Percentiles rank a stretch among this genome's conserved stretches.
Conservation (phyloP, 2,113 vertebrate genomes). For the Xyrauchen texanus region DNA sequence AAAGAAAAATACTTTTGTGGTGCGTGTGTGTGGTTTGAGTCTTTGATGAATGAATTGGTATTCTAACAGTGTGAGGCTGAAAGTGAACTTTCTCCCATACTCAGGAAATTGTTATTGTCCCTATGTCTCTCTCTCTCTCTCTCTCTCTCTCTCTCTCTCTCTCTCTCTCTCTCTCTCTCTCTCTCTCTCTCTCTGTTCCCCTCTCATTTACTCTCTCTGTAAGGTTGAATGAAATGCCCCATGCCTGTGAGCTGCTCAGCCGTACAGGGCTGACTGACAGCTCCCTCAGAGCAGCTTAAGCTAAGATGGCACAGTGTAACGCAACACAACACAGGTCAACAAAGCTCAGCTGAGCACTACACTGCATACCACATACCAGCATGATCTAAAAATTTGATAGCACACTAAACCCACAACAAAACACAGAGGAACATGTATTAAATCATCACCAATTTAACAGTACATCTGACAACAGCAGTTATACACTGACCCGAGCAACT, state of each 20-base stretch:
- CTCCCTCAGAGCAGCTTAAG: slow-evolving; percentile 44
- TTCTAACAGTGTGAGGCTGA: slow-evolving; percentile 51
- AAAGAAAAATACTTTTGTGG: slow-evolving; percentile 21
- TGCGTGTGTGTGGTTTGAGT: slow-evolving; percentile 15
- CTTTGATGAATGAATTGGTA: slow-evolving; percentile 55
- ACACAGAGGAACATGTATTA: neutral
- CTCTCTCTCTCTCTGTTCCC: neutral
- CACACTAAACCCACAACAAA: neutral
- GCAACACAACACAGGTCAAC: slow-evolving; percentile 37
- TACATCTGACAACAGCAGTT: neutral
- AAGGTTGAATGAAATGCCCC: slow-evolving; percentile 40
- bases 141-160: too few relatives aligned
- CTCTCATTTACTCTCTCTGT: slow-evolving; percentile 7
- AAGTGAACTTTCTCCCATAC: slow-evolving; percentile 50
- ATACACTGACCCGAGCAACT: too few relatives aligned
- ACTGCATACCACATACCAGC: slow-evolving; percentile 14
- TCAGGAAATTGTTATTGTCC: slow-evolving; percentile 40
- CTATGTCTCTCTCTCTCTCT: slow-evolving; percentile 3
- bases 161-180: slow-evolving; percentile 4
- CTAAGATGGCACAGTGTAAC: slow-evolving; percentile 39
- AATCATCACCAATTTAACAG: neutral
- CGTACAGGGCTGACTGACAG: slow-evolving; percentile 36
- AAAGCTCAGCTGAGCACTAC: slow-evolving; percentile 22
- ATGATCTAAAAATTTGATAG: slow-evolving; percentile 8
- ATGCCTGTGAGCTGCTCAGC: slow-evolving; percentile 41